These are phyloP conservation scores for Oryzias javanicus DNA, from an alignment of 2,113 vertebrate species.

Conservation along the genomic window DNA sequence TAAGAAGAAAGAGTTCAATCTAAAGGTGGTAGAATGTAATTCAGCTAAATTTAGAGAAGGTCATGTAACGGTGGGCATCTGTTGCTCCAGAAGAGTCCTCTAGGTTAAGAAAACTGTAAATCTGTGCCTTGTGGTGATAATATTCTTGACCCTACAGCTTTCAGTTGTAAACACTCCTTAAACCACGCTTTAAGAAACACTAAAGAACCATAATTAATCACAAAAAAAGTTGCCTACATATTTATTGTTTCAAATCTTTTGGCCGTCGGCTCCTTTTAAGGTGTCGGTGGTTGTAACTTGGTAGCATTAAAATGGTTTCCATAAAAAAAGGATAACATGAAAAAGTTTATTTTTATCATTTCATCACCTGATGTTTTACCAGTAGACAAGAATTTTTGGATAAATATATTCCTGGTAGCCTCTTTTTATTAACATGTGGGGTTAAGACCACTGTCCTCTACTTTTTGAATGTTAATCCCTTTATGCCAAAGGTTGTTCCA, in stretches of 20 bases:
- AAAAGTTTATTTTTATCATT: too few relatives aligned
- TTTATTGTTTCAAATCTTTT: too few relatives aligned
- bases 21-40: too few relatives aligned
- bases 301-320: too few relatives aligned
- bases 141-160: conserved; percentile 55
- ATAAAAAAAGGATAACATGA: too few relatives aligned
- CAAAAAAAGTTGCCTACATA: too few relatives aligned
- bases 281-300: too few relatives aligned
- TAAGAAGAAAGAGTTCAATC: neutral
- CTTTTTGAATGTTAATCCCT: conserved; percentile 23
- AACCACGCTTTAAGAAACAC: conserved; percentile 21
- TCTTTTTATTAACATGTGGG: conserved; percentile 11
- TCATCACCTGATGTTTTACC: too few relatives aligned
- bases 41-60: too few relatives aligned
- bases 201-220: conserved; percentile 35
- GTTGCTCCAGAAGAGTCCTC: conserved; percentile 26
- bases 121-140: conserved; percentile 58
- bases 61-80: neutral
- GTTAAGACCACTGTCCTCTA: conserved; percentile 5
- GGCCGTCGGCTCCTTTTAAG: too few relatives aligned
- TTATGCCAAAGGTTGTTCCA: conserved; percentile 63
- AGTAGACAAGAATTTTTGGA: neutral
- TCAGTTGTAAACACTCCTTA: conserved; percentile 36
- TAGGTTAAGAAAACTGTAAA: conserved; percentile 65
- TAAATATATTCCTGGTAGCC: neutral